Evolutionary conservation across 2,113 vertebrate genomes (phyloP), one percentile per base, ranked within the genome.

Genomic region (Ameiurus melas): DNA sequence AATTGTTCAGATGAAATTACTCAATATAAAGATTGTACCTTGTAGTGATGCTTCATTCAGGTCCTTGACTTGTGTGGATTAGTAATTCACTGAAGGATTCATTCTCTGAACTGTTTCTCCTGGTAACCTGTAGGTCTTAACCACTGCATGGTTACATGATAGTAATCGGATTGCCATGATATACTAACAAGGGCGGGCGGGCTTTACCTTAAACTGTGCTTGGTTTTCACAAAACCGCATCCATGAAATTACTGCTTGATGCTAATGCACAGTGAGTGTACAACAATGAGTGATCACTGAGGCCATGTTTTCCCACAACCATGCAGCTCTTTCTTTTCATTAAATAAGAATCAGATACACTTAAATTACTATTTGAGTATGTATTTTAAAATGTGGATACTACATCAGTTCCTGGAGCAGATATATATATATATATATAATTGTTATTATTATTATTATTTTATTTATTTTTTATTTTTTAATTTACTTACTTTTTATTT

Each of bases 51-150:
- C 12, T 43, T 36, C 20, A 20, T 39, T 73, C 39, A 60, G 12
- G 75, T 80, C 43, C 10, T 16, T 85, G 87, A 79, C 13, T 53
- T 77, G 20, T 73, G 47, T 62, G 82, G n/a, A 36, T 78, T 73
- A 66, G n/a, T 88, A 25, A 73, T 71, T 33, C 30, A 71, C 68
- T 17, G n/a, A 51, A 0, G 68, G 20, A 57, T 43, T 6, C 19
- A n/a, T 84, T 53, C 47, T 85, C 51, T 39, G 51, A 25, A 39
- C 27, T 85, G 20, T 58, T 58, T 58, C 30, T 43, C 5, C 25
- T 85, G 22, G 33, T 39, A 39, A 19, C 17, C 39, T 47, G 9
- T 75, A 39, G 33, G 33, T 47, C 27, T 77, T 47, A 78, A 53
- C 75, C 13, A 16, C 75, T n/a, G 5, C 47, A 78, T 78, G 73